These are phyloP conservation scores for Oophaga pumilio DNA, from an alignment of 2,113 vertebrate species.

Conservation along the genomic window DNA sequence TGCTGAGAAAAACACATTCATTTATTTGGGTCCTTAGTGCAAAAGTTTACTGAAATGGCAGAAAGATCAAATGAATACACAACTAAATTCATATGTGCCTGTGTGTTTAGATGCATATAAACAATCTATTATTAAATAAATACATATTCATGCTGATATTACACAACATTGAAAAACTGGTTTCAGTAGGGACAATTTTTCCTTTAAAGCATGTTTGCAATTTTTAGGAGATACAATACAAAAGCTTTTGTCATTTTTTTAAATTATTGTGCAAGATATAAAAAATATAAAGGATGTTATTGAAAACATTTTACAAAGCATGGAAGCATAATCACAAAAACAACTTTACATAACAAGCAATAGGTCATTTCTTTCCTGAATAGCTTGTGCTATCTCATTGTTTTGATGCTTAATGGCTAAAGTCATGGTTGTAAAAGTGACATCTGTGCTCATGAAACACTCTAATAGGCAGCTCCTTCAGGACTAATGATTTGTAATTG, in stretches of 20 bases:
- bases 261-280: not conserved
- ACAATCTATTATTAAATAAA: too few relatives aligned
- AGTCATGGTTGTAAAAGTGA: conserved; percentile 70
- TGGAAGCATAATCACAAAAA: conserved; percentile 16
- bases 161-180: not conserved
- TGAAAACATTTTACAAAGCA: not conserved
- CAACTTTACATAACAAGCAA: conserved; percentile 13
- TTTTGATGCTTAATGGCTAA: conserved; percentile 72
- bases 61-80: too few relatives aligned
- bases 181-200: not conserved
- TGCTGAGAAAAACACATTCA: too few relatives aligned
- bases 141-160: too few relatives aligned
- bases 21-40: too few relatives aligned
- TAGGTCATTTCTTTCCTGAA: conserved; percentile 17
- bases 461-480: conserved; percentile 77
- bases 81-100: too few relatives aligned
- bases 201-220: not conserved
- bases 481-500: conserved; percentile 88
- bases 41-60: too few relatives aligned
- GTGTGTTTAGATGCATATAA: too few relatives aligned
- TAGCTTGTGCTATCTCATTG: conserved; percentile 42
- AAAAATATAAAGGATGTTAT: not conserved
- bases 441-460: conserved; percentile 78
- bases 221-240: not conserved
- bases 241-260: not conserved